These are phyloP conservation scores for Scolopax bukidnonensis DNA, from an alignment of 2,797 vertebrate species.

Conservation along the genomic window DNA sequence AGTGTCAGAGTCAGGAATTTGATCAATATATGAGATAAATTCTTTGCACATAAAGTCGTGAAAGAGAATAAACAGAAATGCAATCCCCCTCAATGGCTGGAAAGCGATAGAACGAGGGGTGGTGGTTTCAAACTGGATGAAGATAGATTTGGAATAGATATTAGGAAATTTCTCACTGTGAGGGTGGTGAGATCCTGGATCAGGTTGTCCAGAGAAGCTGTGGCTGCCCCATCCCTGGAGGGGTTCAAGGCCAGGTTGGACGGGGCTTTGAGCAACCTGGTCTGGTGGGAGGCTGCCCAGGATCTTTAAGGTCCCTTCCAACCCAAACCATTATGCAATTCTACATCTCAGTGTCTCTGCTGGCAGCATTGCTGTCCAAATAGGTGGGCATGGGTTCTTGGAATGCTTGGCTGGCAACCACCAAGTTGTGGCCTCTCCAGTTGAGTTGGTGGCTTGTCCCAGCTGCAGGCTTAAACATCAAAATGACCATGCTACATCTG, in stretches of 20 bases:
- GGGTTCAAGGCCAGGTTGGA: too few species aligned
- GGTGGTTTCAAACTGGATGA: too few species aligned
- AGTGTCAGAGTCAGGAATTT: neutral
- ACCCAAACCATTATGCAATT: too few species aligned
- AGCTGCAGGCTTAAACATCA: neutral
- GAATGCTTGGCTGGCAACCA: neutral
- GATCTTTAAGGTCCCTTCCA: too few species aligned
- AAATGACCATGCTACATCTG: neutral
- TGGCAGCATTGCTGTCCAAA: neutral
- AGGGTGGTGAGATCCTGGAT: too few species aligned
- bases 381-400: neutral
- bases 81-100: rapidly evolving
- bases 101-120: neutral
- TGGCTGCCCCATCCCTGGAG: too few species aligned
- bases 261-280: too few species aligned
- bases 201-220: too few species aligned
- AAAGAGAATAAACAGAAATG: neutral
- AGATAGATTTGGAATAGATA: too few species aligned
- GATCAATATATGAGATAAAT: neutral
- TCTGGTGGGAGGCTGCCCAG: too few species aligned
- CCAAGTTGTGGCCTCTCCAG: rapidly evolving
- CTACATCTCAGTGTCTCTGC: neutral
- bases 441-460: neutral
- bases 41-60: neutral
- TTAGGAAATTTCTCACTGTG: too few species aligned